Evolutionary conservation across 2,113 vertebrate genomes (phyloP), one percentile per base, ranked within the genome.

Genomic region (Hipposideros armiger): DNA sequence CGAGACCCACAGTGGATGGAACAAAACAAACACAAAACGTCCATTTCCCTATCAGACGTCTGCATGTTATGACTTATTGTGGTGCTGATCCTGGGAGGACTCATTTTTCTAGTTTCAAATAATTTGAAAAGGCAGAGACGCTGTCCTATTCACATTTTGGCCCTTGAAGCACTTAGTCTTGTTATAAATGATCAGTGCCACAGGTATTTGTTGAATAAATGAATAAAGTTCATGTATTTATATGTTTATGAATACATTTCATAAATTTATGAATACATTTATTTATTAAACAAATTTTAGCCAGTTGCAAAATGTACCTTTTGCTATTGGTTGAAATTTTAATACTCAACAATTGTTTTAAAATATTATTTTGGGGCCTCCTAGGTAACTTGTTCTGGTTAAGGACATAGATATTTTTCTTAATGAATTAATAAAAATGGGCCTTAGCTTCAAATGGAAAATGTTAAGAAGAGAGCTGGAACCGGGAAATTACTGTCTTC

Each of bases 381-480:
- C 47, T 26, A 50, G 10, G n/a, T 67, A 72, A 67, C 42, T 67
- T 88, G 30, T 36, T 91, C 56, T 66, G 11, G 3, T 91, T 84
- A 88, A 94, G 52, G 3, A 73, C 5, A 87, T 3, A 32, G 8
- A 10, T 40, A 36, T 70, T 40, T 76, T 89, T 13, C 9, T 72
- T 90, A 91, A 72, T n/a, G 32, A 87, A 50, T 74, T 42, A 58
- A 62, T 73, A 88, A 70, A 94, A 83, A 69, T 80, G 8, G 86
- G 14, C 40, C 47, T 82, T 70, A 74, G 22, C 54, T 73, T 64
- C 26, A 78, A 56, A 40, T 50, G 54, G 52, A 77, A 87, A 95
- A 94, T 16, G 30, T 69, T 47, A 89, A 81, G 45, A 87, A 32
- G 30, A 8, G 54, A 50, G 15, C 10, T 9, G 54, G 36, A 62